Conservation (phyloP, 2,113 vertebrate genomes). For the Sinocyclocheilus maitianheensis region DNA sequence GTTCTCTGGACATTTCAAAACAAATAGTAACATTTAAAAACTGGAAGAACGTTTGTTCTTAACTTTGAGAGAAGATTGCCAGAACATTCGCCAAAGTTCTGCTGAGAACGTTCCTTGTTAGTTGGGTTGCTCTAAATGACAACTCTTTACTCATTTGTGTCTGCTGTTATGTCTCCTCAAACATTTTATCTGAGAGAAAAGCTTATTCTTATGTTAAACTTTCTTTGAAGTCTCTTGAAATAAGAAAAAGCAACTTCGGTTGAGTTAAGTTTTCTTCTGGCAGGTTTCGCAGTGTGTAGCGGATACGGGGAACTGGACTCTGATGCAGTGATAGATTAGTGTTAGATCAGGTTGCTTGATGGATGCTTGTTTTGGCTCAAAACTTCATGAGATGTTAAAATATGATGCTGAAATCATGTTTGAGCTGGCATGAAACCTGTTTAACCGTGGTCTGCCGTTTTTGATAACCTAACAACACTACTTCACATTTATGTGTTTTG, state of each 20-base stretch:
- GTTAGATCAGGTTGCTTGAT: neutral
- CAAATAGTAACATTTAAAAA: no score
- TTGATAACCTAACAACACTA: neutral
- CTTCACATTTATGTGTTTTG: neutral
- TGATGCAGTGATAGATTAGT: neutral
- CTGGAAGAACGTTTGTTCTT: no score
- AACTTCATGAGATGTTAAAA: neutral
- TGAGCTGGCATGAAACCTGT: neutral
- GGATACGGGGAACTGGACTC: conserved; percentile 7
- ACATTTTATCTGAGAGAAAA: neutral
- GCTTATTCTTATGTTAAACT: neutral
- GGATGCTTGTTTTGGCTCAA: neutral
- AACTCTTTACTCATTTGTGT: neutral
- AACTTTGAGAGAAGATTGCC: no score
- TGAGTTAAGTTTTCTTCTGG: neutral
- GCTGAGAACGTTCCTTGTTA: neutral
- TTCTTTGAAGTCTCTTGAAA: neutral
- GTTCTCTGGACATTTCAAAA: no score
- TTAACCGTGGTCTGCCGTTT: no score
- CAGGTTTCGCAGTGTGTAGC: neutral
- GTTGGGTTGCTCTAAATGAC: neutral
- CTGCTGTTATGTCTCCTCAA: neutral
- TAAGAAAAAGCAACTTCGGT: neutral
- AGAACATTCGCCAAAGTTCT: no score
- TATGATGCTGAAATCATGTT: neutral